Evolutionary conservation across 2,888 invertebrate species (phyloP).

Genomic region (Encarsia formosa): DNA sequence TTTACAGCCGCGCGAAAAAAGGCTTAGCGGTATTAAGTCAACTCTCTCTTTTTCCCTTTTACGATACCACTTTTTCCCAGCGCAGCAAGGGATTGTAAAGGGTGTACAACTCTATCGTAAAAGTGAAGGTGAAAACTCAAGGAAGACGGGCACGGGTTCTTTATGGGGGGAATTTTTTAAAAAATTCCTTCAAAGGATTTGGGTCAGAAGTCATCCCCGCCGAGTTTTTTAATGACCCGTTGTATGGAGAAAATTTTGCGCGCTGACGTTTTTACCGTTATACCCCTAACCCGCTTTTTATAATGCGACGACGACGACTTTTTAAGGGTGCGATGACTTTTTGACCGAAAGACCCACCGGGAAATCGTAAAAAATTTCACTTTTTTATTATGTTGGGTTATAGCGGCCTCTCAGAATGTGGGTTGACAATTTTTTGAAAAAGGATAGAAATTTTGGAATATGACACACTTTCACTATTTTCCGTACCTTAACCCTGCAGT

Average conservation of each 20-base stretch:
- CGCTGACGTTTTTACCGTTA: constrained; percentile 11
- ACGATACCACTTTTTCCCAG: not conserved
- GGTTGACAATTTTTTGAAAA: too few species aligned
- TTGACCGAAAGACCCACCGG: constrained; percentile 6
- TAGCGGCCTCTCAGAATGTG: too few species aligned
- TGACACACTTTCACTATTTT: too few species aligned
- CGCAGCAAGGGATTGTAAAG: constrained; percentile 6
- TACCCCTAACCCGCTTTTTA: constrained; percentile 19
- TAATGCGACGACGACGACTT: not conserved
- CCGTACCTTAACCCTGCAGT: too few species aligned
- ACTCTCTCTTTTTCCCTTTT: constrained; percentile 34
- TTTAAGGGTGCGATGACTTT: constrained; percentile 2
- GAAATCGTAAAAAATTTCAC: constrained; percentile 16
- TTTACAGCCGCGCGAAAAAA: constrained; percentile 41
- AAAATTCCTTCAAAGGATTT: too few species aligned
- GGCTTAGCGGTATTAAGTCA: constrained; percentile 47
- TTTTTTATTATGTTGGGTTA: constrained; percentile 1
- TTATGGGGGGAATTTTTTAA: too few species aligned
- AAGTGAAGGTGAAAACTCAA: too few species aligned
- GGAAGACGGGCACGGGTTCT: too few species aligned
- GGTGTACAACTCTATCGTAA: too few species aligned
- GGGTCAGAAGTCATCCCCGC: constrained; percentile 19
- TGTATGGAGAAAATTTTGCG: constrained; percentile 1
- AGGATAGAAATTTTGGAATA: too few species aligned
- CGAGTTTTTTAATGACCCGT: constrained; percentile 4